A percentile compares a stretch with the other conserved stretches of the same genome.
phyloP scores from a whole-genome alignment of 2,888 invertebrate species.

The Tachina grossa region DNA sequence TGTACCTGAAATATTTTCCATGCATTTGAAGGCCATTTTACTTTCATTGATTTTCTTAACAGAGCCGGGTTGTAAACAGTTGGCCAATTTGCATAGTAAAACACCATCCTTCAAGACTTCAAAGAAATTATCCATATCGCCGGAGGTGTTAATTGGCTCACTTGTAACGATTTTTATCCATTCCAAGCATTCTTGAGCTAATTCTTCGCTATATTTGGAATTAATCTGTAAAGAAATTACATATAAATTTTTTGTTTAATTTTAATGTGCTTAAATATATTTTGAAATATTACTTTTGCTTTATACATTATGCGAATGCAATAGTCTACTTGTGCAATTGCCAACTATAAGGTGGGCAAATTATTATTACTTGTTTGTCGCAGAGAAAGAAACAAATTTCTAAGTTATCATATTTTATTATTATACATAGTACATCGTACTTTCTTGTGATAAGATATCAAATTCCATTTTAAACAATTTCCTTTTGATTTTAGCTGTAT shows the following conservation, averaged over 20 bases:
- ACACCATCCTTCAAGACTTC: constrained; percentile 95
- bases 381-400: constrained; percentile 37
- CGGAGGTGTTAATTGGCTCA: constrained; percentile 92
- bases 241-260: constrained; percentile 6
- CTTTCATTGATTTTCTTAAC: constrained; percentile 96
- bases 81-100: constrained; percentile 94
- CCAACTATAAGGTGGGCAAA: constrained; percentile 33
- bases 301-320: constrained; percentile 66
- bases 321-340: constrained; percentile 28
- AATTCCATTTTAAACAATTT: constrained; percentile 44
- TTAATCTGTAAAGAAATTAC: constrained; percentile 90
- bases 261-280: constrained; percentile 2
- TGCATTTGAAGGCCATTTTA: constrained; percentile 97
- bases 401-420: constrained; percentile 45
- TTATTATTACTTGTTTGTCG: constrained; percentile 20
- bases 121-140: constrained; percentile 97
- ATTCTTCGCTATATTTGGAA: constrained; percentile 97
- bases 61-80: constrained; percentile 91
- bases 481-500: background rate
- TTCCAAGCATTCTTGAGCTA: constrained; percentile 95
- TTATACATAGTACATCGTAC: constrained; percentile 14
- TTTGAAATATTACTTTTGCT: constrained; percentile 61
- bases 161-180: constrained; percentile 95
- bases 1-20: constrained; percentile 95
- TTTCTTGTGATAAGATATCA: constrained; percentile 64